Percentiles rank a stretch among this genome's conserved stretches.
These are phyloP conservation scores for Apoderus coryli DNA, from an alignment of 2,888 invertebrate genomes.

Conservation along the genomic window DNA sequence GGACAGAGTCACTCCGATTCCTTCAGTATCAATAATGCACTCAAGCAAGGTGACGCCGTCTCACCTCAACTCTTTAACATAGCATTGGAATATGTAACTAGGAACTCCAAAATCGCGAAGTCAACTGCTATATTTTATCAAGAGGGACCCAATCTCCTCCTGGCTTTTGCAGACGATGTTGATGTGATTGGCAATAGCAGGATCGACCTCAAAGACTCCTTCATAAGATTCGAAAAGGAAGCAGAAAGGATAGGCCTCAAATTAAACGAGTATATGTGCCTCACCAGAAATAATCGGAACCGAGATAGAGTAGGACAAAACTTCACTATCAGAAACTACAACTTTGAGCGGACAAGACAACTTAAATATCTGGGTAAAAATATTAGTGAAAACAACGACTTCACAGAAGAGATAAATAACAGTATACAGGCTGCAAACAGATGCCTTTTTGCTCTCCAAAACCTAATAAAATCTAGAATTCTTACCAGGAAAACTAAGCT, in stretches of 20 bases:
- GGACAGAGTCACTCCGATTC: conserved; percentile 1
- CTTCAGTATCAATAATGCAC: conserved; percentile 3
- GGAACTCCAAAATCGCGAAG: conserved; percentile 4
- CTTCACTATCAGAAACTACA: conserved; percentile 5
- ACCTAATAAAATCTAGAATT: conserved; percentile 7
- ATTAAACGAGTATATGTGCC: conserved; percentile 8
- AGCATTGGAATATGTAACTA: too few relatives aligned
- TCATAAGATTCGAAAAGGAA: conserved; percentile 8
- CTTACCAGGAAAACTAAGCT: conserved; percentile 8
- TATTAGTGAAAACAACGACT: conserved; percentile 4
- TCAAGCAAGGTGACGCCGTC: conserved; percentile 6
- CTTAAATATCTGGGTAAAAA: conserved; percentile 7
- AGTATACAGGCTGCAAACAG: conserved; percentile 9
- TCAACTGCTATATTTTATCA: too few relatives aligned
- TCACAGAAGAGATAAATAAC: conserved; percentile 9
- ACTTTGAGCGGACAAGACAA: conserved; percentile 3
- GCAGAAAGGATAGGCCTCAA: conserved; percentile 8
- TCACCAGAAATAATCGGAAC: conserved; percentile 1
- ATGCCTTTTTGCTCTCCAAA: conserved; percentile 7
- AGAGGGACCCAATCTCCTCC: conserved; percentile 5
- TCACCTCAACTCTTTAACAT: conserved; percentile 6
- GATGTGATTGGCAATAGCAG: conserved; percentile 8
- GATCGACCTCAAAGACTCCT: conserved; percentile 7
- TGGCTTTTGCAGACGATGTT: too few relatives aligned
- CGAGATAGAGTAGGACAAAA: conserved; percentile 7